Base-by-base conservation (phyloP, 2,113 vertebrate species). In the Chamaea fasciata region DNA sequence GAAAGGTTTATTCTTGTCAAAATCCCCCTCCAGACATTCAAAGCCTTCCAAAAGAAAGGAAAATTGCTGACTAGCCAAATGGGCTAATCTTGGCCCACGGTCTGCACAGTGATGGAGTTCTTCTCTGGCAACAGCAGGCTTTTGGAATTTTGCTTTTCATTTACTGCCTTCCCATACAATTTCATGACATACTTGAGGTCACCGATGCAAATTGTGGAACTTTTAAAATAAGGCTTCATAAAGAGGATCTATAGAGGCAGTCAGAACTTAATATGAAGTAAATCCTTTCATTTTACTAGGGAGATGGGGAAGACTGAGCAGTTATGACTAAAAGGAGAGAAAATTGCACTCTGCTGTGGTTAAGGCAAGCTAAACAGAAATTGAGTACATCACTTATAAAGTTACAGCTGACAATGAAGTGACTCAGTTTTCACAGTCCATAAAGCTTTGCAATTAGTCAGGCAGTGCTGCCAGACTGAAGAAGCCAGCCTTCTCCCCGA, bases 371-470 rank as follows among this genome's bases (percentile, higher is more conserved):
- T 85, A 62, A 91, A 37, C 31, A 88, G 82, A 91, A 94, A 85
- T 77, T 50, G 71, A 73, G 31, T 77, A 69, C 26, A 55, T 88
- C 18, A 27, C 46, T 91, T 95, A 53, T 6, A 30, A 93, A 80
- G 47, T 81, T 89, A 68, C 27, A 89, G 59, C 78, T 88, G 90
- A 90, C 59, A 86, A 64, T 74, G 68, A 69, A 88, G 33, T 92
- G 57, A 92, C 85, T 93, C 63, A 65, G 39, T 85, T 95, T 94
- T 88, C 75, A 83, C 11, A 23, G 78, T 83, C 71, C 63, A 57
- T 94, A 83, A 80, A 90, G 55, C 86, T 93, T 90, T 77, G 57
- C 75, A 83, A 65, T 90, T 93, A 93, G 68, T 39, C 73, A 92
- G 77, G 16, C 64, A 55, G 52, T 41, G 44, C 44, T 75, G 78